A percentile compares a stretch with the other conserved stretches of the same genome.
These are phyloP conservation scores for Cynodonichthys magdalenae DNA, from an alignment of 2,797 vertebrate species.

Conservation along the genomic window DNA sequence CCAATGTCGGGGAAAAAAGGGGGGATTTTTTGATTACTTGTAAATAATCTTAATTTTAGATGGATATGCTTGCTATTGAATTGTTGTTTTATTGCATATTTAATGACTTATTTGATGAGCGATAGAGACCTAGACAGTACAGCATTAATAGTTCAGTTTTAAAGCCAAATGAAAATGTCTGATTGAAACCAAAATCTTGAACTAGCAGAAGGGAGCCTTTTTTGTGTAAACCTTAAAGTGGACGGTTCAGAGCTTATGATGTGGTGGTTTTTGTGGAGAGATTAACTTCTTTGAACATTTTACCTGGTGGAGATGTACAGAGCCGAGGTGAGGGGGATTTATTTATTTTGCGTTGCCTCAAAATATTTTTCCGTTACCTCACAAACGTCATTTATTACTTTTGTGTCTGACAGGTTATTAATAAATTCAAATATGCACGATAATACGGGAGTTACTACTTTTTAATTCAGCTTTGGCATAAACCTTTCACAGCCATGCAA, in stretches of 20 bases:
- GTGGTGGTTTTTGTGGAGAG: too few species aligned
- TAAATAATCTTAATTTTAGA: conserved; percentile 65
- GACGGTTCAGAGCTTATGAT: background rate
- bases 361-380: too few species aligned
- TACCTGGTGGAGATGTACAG: too few species aligned
- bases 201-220: conserved; percentile 43
- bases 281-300: background rate
- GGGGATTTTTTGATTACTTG: conserved; percentile 60
- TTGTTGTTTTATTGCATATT: conserved; percentile 48
- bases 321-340: too few species aligned
- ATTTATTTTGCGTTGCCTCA: too few species aligned
- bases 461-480: too few species aligned
- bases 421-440: too few species aligned
- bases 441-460: too few species aligned
- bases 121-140: conserved; percentile 33
- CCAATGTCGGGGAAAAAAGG: conserved; percentile 12
- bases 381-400: too few species aligned
- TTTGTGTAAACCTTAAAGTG: conserved; percentile 12
- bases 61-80: conserved; percentile 31
- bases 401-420: too few species aligned
- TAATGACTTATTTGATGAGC: conserved; percentile 40
- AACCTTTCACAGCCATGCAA: too few species aligned
- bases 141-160: conserved; percentile 39
- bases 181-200: conserved; percentile 35
- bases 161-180: conserved; percentile 35